Evolutionary conservation across 2,113 vertebrate species (phyloP).

Genomic region (Eudorcas thomsonii): DNA sequence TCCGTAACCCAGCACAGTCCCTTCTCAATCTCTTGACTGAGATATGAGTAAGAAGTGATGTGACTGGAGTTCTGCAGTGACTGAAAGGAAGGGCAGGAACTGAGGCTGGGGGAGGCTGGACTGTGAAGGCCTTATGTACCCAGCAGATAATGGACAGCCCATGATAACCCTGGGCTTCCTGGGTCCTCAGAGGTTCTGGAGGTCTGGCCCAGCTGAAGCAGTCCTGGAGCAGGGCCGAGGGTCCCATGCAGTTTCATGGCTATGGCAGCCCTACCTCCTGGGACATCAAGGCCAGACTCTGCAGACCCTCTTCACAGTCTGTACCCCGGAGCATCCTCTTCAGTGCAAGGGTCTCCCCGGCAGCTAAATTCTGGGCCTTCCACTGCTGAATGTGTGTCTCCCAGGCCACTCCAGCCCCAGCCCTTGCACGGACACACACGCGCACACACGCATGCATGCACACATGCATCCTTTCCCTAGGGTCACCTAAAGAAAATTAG

Average conservation of each 20-base stretch:
- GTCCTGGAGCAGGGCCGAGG: not conserved
- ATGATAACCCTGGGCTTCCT: not conserved
- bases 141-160: not conserved
- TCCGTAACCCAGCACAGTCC: not conserved
- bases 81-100: not conserved
- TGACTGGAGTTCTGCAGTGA: not conserved
- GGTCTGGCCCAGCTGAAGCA: not conserved
- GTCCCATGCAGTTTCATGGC: not conserved
- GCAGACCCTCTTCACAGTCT: not conserved
- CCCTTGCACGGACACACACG: not conserved
- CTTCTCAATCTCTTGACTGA: not conserved
- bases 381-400: not conserved
- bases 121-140: not conserved
- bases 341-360: not conserved
- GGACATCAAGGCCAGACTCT: not conserved
- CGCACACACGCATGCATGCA: not conserved
- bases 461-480: not conserved
- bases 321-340: not conserved
- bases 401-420: not conserved
- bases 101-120: not conserved
- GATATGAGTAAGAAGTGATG: not conserved
- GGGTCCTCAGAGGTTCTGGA: not conserved
- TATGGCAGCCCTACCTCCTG: not conserved
- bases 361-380: not conserved
- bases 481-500: constrained; percentile 16